Base-by-base conservation (phyloP, 2,797 vertebrate species). In the Erpetoichthys calabaricus region DNA sequence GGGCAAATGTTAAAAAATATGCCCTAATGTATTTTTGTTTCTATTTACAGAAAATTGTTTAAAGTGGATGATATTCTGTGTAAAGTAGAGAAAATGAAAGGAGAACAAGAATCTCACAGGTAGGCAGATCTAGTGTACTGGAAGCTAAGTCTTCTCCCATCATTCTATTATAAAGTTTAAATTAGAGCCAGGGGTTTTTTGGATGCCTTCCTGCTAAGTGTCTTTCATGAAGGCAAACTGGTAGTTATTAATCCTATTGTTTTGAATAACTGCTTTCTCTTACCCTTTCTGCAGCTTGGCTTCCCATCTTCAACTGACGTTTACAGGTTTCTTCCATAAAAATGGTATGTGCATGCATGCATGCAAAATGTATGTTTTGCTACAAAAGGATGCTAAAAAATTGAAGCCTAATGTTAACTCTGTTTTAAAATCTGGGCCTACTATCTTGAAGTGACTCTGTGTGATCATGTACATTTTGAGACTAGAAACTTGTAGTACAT, bases 241-340 rank as follows among this genome's bases (percentile, higher is more conserved):
- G 25, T 25, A 25, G 25, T 25, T 25, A 25, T 25, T 25, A 25
- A 25, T 25, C 25, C 25, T 25, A 25, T 25, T 25, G 25, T 25
- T 25, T 25, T 25, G 25, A 3, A 44, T 5, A 10, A 4, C 51
- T 3, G 25, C 4, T 51, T 51, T 51, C 5, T 51, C 49, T 51
- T 50, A 2, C 7, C 47, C 8, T 54, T 8, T 46, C 42, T 47
- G 42, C 75, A 98, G 95, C 76, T 86, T 96, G 73, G 90, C 94
- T 69, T 95, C 94, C 68, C 96, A 99, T 80, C 81, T 99, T 58
- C 96, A 99, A 73, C 90, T 99, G 72, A 99, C 94, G 10, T 99
- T 99, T 80, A 98, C 94, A 73, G 96, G 96, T 77, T 99, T 99
- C 90, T 99, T 98, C 90, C 90, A 97, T 83, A 99, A 97, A 86